Evolutionary conservation across 2,113 vertebrate genomes (phyloP).

Genomic region (Heteronetta atricapilla): DNA sequence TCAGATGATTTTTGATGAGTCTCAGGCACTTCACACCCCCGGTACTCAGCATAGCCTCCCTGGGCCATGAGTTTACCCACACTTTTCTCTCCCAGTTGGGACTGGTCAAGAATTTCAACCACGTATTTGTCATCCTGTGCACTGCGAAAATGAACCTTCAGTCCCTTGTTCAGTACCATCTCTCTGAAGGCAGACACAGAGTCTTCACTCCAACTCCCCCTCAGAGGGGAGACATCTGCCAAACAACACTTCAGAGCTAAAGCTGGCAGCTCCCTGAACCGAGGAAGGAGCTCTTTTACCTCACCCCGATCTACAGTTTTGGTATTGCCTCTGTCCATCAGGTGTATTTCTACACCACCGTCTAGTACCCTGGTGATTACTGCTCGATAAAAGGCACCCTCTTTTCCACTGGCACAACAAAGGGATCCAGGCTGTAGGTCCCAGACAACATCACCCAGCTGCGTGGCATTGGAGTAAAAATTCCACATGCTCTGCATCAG

Average conservation of each 20-base stretch:
- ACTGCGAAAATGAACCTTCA: conserved; percentile 77
- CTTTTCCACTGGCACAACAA: conserved; percentile 84
- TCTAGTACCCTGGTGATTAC: conserved; percentile 73
- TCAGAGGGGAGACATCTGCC: conserved; percentile 75
- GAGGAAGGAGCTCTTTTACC: conserved; percentile 78
- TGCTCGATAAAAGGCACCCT: conserved; percentile 84
- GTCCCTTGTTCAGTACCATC: conserved; percentile 79
- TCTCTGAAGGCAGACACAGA: conserved; percentile 83
- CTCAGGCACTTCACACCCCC: conserved; percentile 42
- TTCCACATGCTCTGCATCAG: conserved; percentile 78
- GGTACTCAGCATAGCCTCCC: conserved; percentile 75
- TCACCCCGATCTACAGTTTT: conserved; percentile 74
- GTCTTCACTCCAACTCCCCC: conserved; percentile 79
- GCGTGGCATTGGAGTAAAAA: conserved; percentile 76
- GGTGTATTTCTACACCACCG: conserved; percentile 76
- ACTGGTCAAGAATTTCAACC: conserved; percentile 82
- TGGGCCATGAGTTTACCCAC: conserved; percentile 79
- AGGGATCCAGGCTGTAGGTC: conserved; percentile 77
- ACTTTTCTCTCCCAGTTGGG: conserved; percentile 77
- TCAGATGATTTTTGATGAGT: neutral
- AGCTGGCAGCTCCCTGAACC: conserved; percentile 79
- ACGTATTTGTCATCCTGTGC: conserved; percentile 70
- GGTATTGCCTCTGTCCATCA: conserved; percentile 84
- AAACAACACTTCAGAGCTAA: conserved; percentile 86
- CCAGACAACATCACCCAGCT: conserved; percentile 61